Evolutionary conservation across 2,113 vertebrate species (phyloP).

Genomic region (Corvus hawaiiensis): DNA sequence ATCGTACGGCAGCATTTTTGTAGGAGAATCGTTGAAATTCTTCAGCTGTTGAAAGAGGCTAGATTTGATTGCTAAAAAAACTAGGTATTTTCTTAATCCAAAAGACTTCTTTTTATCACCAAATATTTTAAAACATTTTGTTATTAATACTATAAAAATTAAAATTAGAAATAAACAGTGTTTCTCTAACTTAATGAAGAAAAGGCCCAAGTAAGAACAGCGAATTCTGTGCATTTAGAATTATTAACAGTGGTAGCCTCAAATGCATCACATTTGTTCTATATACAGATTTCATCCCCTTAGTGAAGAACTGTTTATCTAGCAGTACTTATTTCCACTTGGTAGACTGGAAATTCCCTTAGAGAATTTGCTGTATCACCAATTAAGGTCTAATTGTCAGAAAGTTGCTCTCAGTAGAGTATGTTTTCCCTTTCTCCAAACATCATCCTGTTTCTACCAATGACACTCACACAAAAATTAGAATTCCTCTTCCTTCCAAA

Average conservation of each 20-base stretch:
- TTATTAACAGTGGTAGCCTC: background rate
- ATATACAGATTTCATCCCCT: background rate
- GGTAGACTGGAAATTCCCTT: background rate
- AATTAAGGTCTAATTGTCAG: conserved; percentile 23
- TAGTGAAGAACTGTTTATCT: background rate
- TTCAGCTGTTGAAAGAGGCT: background rate
- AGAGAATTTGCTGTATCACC: background rate
- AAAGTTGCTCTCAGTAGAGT: background rate
- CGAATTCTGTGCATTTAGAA: background rate
- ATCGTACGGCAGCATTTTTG: background rate
- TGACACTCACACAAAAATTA: background rate
- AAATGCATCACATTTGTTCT: background rate
- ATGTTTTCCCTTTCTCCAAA: background rate
- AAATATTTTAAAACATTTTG: background rate
- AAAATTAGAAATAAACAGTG: background rate
- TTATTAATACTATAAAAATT: background rate
- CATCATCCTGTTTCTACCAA: background rate
- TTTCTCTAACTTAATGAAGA: background rate
- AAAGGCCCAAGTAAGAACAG: background rate
- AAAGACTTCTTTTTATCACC: background rate
- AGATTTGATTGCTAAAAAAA: background rate
- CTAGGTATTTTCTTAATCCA: background rate
- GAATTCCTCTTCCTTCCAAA: background rate
- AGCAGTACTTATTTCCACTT: background rate
- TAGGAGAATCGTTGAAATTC: background rate